Conservation (phyloP, 2,888 invertebrate genomes). For the Acrobasis suavella region DNA sequence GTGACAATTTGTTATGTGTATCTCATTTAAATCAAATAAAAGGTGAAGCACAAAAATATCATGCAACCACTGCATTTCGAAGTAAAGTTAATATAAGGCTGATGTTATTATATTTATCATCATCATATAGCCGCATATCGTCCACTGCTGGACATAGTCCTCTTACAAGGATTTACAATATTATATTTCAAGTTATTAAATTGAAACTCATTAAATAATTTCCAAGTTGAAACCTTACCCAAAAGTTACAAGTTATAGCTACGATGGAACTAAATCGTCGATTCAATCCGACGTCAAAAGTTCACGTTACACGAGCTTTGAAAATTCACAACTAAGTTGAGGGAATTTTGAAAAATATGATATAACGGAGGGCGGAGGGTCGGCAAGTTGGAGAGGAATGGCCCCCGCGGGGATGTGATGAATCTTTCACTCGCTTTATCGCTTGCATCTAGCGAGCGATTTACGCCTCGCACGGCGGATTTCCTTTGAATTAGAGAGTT, state of each 20-base stretch:
- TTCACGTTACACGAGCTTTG: slow-evolving; percentile 45
- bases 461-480: slow-evolving; percentile 31
- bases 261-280: slow-evolving; percentile 43
- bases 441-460: slow-evolving; percentile 65
- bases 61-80: background rate
- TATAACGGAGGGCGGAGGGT: slow-evolving; percentile 66
- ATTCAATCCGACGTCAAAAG: slow-evolving; percentile 63
- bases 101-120: background rate
- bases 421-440: slow-evolving; percentile 80
- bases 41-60: background rate
- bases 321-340: slow-evolving; percentile 58
- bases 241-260: slow-evolving; percentile 19
- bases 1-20: no score
- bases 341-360: slow-evolving; percentile 77
- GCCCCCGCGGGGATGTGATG: slow-evolving; percentile 74
- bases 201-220: slow-evolving; percentile 1
- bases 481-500: slow-evolving; percentile 18
- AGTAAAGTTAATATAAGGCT: background rate
- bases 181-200: no score
- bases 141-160: no score
- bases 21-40: no score
- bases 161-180: no score
- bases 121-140: no score
- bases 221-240: slow-evolving; percentile 11
- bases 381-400: slow-evolving; percentile 74